phyloP scores from a whole-genome alignment of 1,140 invertebrate genomes.

The Acyrthosiphon pisum region DNA sequence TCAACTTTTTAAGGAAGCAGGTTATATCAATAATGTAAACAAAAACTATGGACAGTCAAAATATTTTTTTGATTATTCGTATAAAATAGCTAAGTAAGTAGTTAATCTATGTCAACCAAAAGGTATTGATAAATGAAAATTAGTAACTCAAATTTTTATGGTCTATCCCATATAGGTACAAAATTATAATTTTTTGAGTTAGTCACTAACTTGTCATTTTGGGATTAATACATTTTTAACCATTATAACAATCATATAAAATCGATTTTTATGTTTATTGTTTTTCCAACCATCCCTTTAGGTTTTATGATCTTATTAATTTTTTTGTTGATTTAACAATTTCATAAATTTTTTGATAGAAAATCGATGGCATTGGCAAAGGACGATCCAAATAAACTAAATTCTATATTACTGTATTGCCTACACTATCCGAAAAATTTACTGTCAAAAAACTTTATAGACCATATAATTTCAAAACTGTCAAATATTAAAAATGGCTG shows the following conservation, averaged over 20 bases:
- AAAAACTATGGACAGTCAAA: background rate
- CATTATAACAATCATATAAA: too few species aligned
- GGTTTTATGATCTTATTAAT: too few species aligned
- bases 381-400: background rate
- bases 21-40: background rate
- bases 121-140: too few species aligned
- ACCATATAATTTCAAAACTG: background rate
- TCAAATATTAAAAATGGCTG: background rate
- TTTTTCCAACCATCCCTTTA: too few species aligned
- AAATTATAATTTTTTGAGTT: too few species aligned
- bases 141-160: too few species aligned
- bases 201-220: too few species aligned
- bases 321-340: too few species aligned
- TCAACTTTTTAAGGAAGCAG: background rate
- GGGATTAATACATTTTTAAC: too few species aligned
- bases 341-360: background rate
- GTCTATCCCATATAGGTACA: too few species aligned
- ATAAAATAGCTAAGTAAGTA: constrained; percentile 10
- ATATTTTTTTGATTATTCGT: background rate
- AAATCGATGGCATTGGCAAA: background rate
- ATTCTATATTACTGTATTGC: background rate
- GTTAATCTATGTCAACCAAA: too few species aligned
- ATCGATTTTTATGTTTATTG: too few species aligned
- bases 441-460: background rate
- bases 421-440: background rate